Conservation (phyloP, 2,888 invertebrate species). For the Acrobasis repandana region DNA sequence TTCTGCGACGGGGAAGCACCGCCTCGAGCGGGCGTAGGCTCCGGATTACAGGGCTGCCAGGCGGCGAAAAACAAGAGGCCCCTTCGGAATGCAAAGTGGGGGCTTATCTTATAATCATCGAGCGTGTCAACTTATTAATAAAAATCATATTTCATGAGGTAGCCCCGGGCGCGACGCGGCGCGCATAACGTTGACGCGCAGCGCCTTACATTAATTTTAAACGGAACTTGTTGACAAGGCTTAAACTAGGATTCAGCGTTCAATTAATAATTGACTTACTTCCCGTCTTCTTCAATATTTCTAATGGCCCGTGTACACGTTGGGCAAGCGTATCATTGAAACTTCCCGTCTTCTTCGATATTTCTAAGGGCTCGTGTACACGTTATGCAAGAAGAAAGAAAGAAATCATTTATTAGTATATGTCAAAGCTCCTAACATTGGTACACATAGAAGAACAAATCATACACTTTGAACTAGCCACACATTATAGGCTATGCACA, state of each 20-base stretch:
- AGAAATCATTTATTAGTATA: too few species aligned
- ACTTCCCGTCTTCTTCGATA: too few species aligned
- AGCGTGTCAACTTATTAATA: slow-evolving; percentile 83
- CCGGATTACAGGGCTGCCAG: slow-evolving; percentile 64
- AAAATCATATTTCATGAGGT: slow-evolving; percentile 82
- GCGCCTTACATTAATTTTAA: slow-evolving; percentile 55
- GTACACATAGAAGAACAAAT: too few species aligned
- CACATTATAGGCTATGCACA: too few species aligned
- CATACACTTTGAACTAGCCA: too few species aligned
- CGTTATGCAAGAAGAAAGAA: too few species aligned
- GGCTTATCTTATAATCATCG: slow-evolving; percentile 83
- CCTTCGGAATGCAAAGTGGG: slow-evolving; percentile 79
- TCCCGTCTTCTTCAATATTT: slow-evolving; percentile 23
- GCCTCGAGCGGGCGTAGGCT: slow-evolving; percentile 52
- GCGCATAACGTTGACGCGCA: slow-evolving; percentile 56
- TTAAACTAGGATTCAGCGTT: slow-evolving; percentile 44
- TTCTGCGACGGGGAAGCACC: slow-evolving; percentile 45
- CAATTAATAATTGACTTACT: slow-evolving; percentile 44
- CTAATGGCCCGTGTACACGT: background rate
- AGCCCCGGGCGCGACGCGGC: slow-evolving; percentile 54
- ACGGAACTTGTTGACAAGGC: slow-evolving; percentile 54
- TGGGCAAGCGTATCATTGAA: too few species aligned
- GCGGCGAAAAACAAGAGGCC: slow-evolving; percentile 72
- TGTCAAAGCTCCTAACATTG: too few species aligned
- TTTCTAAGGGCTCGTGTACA: too few species aligned